Conservation (phyloP, 2,888 invertebrate genomes). For the Neoitamus cyanurus region DNA sequence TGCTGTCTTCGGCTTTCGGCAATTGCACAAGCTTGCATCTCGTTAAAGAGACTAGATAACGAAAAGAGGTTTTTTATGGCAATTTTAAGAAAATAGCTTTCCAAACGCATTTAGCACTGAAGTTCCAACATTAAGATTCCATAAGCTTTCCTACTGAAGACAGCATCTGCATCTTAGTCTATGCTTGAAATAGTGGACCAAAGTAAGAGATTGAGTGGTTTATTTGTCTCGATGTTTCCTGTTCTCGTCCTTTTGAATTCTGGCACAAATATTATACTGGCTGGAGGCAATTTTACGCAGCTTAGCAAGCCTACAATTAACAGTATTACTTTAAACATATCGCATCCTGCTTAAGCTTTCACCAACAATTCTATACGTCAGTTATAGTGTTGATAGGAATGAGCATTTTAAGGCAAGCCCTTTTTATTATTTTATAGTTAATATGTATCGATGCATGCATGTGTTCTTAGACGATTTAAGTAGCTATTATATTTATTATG, state of each 20-base stretch:
- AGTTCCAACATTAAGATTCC: not conserved
- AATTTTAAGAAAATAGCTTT: not conserved
- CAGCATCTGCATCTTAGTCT: slow-evolving; percentile 9
- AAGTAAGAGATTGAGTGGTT: slow-evolving; percentile 5
- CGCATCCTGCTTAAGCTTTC: slow-evolving; percentile 18
- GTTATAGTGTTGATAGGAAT: not conserved
- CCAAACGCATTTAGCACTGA: not conserved
- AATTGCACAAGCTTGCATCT: slow-evolving; percentile 2
- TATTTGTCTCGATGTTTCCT: slow-evolving; percentile 16
- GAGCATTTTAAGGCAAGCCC: slow-evolving; percentile 1
- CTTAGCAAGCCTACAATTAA: not conserved
- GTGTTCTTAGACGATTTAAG: slow-evolving; percentile 11
- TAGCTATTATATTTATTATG: not conserved
- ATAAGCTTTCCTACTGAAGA: slow-evolving; percentile 3
- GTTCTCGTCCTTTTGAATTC: not conserved
- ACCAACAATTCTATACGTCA: not conserved
- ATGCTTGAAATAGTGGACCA: not conserved
- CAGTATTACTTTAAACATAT: slow-evolving; percentile 7
- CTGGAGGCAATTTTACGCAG: not conserved
- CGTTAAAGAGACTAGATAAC: not conserved
- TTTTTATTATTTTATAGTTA: not conserved
- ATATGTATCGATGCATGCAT: not conserved
- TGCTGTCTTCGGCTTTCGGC: not conserved
- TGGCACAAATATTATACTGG: slow-evolving; percentile 10
- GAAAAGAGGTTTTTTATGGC: not conserved